A percentile compares a stretch with the other conserved stretches of the same genome.
Evolutionary conservation across 2,113 vertebrate species (phyloP).

Genomic region (Lophotis ruficrista): DNA sequence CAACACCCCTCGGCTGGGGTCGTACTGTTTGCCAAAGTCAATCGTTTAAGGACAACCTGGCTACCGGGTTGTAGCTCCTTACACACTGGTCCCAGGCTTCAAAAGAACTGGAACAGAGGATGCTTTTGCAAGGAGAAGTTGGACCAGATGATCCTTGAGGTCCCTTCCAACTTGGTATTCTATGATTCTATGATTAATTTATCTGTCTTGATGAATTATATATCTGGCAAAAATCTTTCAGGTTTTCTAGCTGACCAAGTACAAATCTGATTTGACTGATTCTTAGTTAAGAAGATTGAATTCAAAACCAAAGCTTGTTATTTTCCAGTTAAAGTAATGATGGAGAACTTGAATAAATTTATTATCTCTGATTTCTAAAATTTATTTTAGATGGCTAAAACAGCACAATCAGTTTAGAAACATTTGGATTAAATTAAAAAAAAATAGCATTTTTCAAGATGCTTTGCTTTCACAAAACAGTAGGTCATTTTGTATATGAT

Average conservation of each 20-base stretch:
- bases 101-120: background rate
- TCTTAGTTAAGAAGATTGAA: conserved; percentile 10
- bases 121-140: background rate
- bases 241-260: background rate
- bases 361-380: background rate
- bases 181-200: background rate
- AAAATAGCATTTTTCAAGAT: background rate
- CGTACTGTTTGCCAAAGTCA: background rate
- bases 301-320: background rate
- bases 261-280: background rate
- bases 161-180: background rate
- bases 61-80: background rate
- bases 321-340: background rate
- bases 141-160: too few relatives aligned
- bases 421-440: background rate
- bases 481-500: background rate
- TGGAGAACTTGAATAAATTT: background rate
- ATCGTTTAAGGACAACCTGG: background rate
- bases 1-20: background rate
- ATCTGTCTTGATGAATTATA: background rate
- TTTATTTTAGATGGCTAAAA: conserved; percentile 28
- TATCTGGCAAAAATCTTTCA: background rate
- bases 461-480: background rate
- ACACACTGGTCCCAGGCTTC: fast-evolving
- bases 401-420: background rate